Percentiles rank a stretch among this genome's conserved stretches.
Conservation (phyloP, 1,140 invertebrate genomes). For the Conopomorpha cramerella region DNA sequence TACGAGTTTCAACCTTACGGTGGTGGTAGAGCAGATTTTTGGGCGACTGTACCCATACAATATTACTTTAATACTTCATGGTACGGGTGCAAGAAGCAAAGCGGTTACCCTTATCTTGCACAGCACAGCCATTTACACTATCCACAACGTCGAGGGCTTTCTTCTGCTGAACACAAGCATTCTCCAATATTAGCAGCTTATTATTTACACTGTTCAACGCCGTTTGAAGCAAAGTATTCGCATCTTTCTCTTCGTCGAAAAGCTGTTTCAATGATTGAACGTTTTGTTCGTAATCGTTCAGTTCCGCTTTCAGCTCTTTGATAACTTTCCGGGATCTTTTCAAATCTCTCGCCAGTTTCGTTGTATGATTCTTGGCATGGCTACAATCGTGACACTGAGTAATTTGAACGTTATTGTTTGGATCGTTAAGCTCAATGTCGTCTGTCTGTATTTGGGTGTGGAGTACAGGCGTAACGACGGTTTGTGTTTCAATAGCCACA, state of each 20-base stretch:
- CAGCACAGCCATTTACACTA: conserved; percentile 12
- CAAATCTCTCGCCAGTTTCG: conserved; percentile 27
- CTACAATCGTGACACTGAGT: conserved; percentile 24
- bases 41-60: too few relatives aligned
- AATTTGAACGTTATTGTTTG: not conserved
- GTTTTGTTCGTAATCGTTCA: conserved; percentile 26
- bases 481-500: conserved; percentile 13
- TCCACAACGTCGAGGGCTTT: too few relatives aligned
- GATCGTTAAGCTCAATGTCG: conserved; percentile 5
- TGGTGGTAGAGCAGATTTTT: too few relatives aligned
- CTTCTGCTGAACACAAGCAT: conserved; percentile 14
- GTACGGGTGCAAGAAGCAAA: too few relatives aligned
- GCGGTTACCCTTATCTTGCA: conserved; percentile 23
- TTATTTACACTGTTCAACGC: conserved; percentile 16
- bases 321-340: conserved; percentile 7
- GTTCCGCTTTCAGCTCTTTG: conserved; percentile 14
- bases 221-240: conserved; percentile 19
- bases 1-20: too few relatives aligned
- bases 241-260: conserved; percentile 19
- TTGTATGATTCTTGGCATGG: conserved; percentile 13
- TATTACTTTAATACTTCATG: too few relatives aligned
- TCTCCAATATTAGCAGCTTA: conserved; percentile 20
- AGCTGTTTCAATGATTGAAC: conserved; percentile 19
- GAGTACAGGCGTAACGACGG: conserved; percentile 3
- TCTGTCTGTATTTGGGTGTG: conserved; percentile 9